Evolutionary conservation across 2,797 vertebrate species (phyloP), one percentile per base, ranked within the genome.

Genomic region (Melanotaenia boesemani): DNA sequence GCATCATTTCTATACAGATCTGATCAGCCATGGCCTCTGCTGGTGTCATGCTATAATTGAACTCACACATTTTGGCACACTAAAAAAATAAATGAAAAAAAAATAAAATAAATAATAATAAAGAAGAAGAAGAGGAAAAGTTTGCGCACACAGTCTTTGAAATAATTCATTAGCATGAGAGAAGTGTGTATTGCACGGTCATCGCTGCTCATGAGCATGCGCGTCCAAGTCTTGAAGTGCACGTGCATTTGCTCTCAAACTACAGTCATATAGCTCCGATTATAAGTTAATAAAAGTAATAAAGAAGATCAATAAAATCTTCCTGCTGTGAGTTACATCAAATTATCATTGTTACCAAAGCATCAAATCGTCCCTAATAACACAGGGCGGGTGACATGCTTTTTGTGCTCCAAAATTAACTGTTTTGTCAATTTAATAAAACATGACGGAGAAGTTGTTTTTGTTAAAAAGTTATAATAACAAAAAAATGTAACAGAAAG

Each of bases 1-100:
- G 73, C 71, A 83, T 82, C 86, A 79, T 86, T 83, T 85, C 63
- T 80, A 84, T 78, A 55, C 12, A 85, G 86, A 90, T 88, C 26
- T 48, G 84, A 90, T 90, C 90, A 78, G 64, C 70, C 30, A 55
- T 66, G 82, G 80, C 72, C 67, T 69, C 75, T 71, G 63, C 60
- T 68, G 80, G 63, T 78, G 70, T 55, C 62, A 64, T 37, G 67
- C 61, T 78, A 81, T 77, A 80, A 82, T 72, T 82, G 81, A 85
- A 81, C 78, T 66, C 34, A 48, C 64, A 61, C 22, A 72, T 46
- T 67, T 12, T 63, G 32, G 52, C 30, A n/a, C 4, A 34, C 59
- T 48, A 52, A 48, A 18, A 64, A 52, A 34, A 34, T 6, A 34
- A 8, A 24, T 11, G 1, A 18, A 46, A 46, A 20, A 18, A 28